Percentiles rank a stretch among this genome's conserved stretches.
phyloP scores from a whole-genome alignment of 2,113 vertebrate genomes.

The Pteronura brasiliensis region DNA sequence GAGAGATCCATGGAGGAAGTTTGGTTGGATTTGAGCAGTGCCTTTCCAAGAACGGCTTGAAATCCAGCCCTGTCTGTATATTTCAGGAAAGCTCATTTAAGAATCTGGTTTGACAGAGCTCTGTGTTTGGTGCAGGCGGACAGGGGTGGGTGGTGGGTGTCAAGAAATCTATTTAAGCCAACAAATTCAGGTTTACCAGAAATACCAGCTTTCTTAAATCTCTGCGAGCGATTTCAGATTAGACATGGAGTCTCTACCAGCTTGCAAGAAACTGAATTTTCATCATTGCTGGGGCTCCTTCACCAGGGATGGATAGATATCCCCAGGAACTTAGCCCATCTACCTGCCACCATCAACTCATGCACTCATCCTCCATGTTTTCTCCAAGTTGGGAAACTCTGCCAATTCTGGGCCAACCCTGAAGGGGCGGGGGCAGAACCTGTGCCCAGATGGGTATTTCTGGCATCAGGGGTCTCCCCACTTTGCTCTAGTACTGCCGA shows the following conservation, averaged over 20 bases:
- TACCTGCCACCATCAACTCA: neutral
- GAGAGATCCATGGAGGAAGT: neutral
- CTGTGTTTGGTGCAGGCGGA: neutral
- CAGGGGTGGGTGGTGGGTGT: neutral
- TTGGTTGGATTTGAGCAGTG: neutral
- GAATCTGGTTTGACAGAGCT: neutral
- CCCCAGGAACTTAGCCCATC: neutral
- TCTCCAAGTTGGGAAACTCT: neutral
- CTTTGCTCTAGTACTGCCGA: neutral
- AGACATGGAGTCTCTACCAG: neutral
- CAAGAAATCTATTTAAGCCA: neutral
- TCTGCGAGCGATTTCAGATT: neutral
- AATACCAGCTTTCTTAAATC: neutral
- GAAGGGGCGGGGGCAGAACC: fast-evolving
- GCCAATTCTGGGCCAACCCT: neutral
- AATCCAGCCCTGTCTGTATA: neutral
- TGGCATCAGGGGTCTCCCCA: neutral
- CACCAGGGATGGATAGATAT: neutral
- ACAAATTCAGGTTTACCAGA: neutral
- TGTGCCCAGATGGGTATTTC: neutral
- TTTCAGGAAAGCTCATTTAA: neutral
- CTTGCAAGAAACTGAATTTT: neutral
- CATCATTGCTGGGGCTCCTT: neutral
- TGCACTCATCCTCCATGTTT: neutral
- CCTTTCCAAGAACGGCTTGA: constrained; percentile 46